Evolutionary conservation across 2,797 vertebrate genomes (phyloP).

Genomic region (Chrysocyon brachyurus): DNA sequence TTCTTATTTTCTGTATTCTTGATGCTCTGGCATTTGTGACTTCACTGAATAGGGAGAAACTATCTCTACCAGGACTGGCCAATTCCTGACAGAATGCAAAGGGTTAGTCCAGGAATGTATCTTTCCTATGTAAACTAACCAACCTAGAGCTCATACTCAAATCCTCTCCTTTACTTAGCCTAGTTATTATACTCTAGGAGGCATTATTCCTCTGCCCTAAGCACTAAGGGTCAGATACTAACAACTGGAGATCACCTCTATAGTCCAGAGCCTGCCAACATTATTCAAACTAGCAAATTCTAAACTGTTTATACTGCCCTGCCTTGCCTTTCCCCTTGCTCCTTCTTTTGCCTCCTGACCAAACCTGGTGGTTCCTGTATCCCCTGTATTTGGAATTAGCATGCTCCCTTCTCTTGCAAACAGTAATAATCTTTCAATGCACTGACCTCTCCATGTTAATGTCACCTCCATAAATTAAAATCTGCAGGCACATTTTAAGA

Average conservation of each 20-base stretch:
- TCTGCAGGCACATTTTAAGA: neutral
- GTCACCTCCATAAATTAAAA: neutral
- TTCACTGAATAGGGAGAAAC: neutral
- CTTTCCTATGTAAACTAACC: neutral
- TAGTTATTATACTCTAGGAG: neutral
- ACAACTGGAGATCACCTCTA: neutral
- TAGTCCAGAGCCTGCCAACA: neutral
- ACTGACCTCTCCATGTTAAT: neutral
- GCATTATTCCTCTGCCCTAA: neutral
- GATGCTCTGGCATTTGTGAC: neutral
- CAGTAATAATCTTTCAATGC: neutral
- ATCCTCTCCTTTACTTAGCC: neutral
- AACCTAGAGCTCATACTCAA: neutral
- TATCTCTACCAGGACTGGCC: neutral
- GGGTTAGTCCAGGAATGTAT: neutral
- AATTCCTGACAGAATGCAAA: neutral
- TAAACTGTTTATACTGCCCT: neutral
- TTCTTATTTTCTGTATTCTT: neutral
- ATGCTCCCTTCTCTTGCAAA: neutral
- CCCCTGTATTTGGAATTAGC: neutral
- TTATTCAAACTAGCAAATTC: neutral
- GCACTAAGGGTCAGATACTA: neutral
- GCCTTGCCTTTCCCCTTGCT: neutral
- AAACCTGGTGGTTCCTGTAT: neutral
- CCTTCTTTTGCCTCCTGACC: neutral